Conservation (phyloP, 2,113 vertebrate genomes). For the Cervus canadensis region DNA sequence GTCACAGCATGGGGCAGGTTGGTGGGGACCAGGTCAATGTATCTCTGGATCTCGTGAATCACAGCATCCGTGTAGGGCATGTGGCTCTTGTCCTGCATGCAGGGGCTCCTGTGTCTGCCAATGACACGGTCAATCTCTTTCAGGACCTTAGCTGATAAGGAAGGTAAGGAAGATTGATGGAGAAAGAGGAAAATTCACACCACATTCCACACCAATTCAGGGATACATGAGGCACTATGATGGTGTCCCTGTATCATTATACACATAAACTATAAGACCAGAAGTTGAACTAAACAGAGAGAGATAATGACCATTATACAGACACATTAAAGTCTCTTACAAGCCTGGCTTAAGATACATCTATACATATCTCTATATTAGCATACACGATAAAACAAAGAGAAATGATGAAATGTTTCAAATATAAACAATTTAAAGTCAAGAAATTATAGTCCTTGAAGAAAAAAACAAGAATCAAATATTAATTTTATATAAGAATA, state of each 20-base stretch:
- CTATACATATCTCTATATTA: background rate
- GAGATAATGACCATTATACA: background rate
- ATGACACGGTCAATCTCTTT: constrained; percentile 86
- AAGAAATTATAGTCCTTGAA: background rate
- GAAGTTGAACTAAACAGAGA: background rate
- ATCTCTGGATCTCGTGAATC: constrained; percentile 79
- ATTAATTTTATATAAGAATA: background rate
- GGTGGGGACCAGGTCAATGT: background rate
- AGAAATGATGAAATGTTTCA: background rate
- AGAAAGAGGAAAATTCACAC: background rate
- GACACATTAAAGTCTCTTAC: background rate
- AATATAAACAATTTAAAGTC: background rate
- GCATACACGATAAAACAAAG: background rate
- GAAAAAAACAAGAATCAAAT: background rate
- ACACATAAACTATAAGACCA: background rate
- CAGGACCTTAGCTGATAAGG: constrained; percentile 82
- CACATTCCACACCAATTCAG: background rate
- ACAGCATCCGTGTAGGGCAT: constrained; percentile 60
- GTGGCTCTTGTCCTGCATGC: constrained; percentile 77
- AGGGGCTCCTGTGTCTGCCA: constrained; percentile 78
- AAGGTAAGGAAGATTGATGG: background rate
- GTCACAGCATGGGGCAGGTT: background rate
- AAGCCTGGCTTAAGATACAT: background rate
- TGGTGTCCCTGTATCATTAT: background rate
- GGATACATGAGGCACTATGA: background rate